These are phyloP conservation scores for Mirounga angustirostris DNA, from an alignment of 2,113 vertebrate species.

Conservation along the genomic window DNA sequence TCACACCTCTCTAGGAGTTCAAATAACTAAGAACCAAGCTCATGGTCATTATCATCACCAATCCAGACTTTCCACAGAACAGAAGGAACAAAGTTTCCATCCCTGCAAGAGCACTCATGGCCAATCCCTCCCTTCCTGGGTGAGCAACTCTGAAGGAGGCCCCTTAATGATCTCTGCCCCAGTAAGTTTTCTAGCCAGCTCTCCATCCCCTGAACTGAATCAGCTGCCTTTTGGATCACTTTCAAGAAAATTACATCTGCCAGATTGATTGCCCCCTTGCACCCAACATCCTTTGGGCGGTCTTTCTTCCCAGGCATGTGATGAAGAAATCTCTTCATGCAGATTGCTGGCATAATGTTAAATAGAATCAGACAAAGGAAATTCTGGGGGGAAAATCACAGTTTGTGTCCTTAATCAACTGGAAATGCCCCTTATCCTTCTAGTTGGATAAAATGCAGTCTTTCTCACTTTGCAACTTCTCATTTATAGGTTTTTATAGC, in stretches of 20 bases:
- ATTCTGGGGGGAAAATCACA: background rate
- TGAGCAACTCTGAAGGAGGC: background rate
- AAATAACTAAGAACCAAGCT: background rate
- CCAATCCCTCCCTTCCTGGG: accelerated
- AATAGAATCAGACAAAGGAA: background rate
- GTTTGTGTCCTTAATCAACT: background rate
- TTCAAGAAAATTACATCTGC: background rate
- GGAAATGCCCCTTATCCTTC: background rate
- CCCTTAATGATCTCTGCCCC: background rate
- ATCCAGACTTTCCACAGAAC: background rate
- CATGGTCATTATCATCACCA: accelerated
- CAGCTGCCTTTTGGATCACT: background rate
- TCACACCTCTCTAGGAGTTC: background rate
- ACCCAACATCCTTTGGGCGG: background rate
- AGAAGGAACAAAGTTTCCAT: accelerated
- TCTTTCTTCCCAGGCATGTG: background rate
- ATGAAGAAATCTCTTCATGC: background rate
- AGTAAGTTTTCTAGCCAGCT: background rate
- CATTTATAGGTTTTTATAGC: background rate
- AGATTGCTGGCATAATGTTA: background rate
- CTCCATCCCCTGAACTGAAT: background rate
- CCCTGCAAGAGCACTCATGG: background rate
- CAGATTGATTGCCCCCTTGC: too few relatives aligned
- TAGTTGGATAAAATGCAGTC: background rate
- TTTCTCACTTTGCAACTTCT: background rate